Conservation (phyloP, 1,140 invertebrate species). For the Pseudomyrmex cubaensis region DNA sequence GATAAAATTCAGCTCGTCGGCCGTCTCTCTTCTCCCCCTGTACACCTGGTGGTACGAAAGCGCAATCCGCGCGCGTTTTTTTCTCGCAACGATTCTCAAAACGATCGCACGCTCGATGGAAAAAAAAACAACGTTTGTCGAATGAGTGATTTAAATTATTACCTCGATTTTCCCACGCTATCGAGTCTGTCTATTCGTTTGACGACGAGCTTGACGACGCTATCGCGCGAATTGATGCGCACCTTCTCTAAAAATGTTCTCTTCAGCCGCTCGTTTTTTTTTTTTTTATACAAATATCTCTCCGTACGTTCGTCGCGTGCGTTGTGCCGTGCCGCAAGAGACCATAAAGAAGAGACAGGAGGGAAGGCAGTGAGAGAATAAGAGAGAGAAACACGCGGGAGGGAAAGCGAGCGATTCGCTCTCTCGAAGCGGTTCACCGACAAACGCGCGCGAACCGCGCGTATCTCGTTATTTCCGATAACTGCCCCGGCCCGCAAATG, state of each 20-base stretch:
- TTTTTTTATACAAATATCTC: constrained; percentile 41
- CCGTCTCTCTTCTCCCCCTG: neutral
- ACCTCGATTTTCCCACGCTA: constrained; percentile 8
- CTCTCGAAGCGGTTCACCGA: constrained; percentile 19
- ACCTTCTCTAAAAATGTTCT: constrained; percentile 62
- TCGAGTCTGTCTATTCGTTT: constrained; percentile 12
- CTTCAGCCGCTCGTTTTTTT: neutral
- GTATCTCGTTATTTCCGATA: constrained; percentile 47
- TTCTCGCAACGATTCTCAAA: no score
- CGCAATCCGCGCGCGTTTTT: neutral
- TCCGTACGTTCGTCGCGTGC: constrained; percentile 33
- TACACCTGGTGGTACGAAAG: constrained; percentile 26
- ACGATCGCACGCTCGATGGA: neutral
- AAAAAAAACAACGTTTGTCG: neutral
- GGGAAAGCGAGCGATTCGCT: constrained; percentile 10
- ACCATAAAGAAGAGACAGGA: constrained; percentile 52
- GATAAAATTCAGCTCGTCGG: constrained; percentile 23
- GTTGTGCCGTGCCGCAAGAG: constrained; percentile 59
- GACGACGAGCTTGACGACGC: constrained; percentile 40
- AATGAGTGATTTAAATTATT: constrained; percentile 17
- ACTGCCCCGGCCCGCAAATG: constrained; percentile 13
- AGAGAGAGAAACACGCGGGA: neutral
- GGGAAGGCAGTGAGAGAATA: neutral
- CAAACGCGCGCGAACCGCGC: constrained; percentile 37
- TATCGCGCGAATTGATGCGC: constrained; percentile 48